Evolutionary conservation across 2,888 invertebrate species (phyloP), one percentile per base, ranked within the genome.

Genomic region (Balanococcus diminutus): DNA sequence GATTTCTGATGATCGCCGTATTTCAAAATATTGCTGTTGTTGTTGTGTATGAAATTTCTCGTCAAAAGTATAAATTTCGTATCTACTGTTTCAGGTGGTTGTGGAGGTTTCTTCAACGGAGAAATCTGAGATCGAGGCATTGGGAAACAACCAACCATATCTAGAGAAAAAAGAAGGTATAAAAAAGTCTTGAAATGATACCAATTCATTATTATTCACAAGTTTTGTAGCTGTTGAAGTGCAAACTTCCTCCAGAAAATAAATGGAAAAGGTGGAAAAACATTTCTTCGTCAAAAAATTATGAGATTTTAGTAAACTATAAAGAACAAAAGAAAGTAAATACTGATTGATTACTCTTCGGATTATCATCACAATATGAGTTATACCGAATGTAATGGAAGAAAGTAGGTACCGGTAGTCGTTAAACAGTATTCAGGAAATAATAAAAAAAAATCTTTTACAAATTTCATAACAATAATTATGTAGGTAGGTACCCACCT

Each of bases 1-100:
- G 92, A 91, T 86, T 89, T 88, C 0, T 90, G 90, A 16, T 90
- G 89, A 87, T 92, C 92, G 4, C 91, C 91, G 88, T 92, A 92
- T 8, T 89, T 88, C 5, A 92, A 87, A 4, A 90, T 87, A 22
- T 22, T 28, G 22, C 86, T 87, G 19, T 84, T 87, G 46, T 86
- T 87, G 31, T 19, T 75, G 9, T 31, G 8, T 9, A 75, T 14
- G 8, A 39, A 31, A 28, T 72, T 28, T 39, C 91, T 89, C 8
- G 91, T 91, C 87, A 92, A 91, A 19, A 93, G 89, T 79, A 90
- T 90, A 88, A 92, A 92, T 89, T 90, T 91, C 0, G 93, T 92
- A 82, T 91, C 90, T 46, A 93, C 90, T 1, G 90, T 88, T 86
- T 89, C 90, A 0, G 93, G 93, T 88, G 91, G 90, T 88, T 93